Conservation (phyloP, 2,113 vertebrate genomes). For the Deroptyus accipitrinus region DNA sequence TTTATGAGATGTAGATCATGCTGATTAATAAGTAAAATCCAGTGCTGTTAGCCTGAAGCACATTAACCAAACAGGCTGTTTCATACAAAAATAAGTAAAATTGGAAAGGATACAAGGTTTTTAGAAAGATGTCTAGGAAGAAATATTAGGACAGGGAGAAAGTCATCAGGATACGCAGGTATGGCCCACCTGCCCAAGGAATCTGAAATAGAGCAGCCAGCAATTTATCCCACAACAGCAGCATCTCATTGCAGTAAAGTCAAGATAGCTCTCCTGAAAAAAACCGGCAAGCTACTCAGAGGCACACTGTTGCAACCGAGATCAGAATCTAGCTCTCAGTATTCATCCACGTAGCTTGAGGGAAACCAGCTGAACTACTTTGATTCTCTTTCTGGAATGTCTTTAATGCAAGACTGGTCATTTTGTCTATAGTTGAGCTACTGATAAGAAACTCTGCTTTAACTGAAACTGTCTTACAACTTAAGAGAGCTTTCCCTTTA, state of each 20-base stretch:
- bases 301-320: neutral
- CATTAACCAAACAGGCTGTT: neutral
- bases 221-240: neutral
- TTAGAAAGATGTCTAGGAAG: neutral
- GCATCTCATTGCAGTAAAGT: neutral
- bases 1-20: neutral
- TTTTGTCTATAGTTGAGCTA: conserved; percentile 14
- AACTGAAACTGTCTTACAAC: conserved; percentile 18
- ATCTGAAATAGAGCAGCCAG: neutral
- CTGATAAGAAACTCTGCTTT: conserved; percentile 33
- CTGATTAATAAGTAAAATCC: neutral
- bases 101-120: neutral
- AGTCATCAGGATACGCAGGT: neutral
- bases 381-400: conserved; percentile 20
- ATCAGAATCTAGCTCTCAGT: neutral
- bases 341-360: neutral
- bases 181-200: neutral
- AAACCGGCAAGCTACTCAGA: neutral
- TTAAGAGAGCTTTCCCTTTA: conserved; percentile 33
- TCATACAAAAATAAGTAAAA: neutral
- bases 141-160: neutral
- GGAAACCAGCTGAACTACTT: neutral
- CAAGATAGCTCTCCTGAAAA: neutral
- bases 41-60: neutral
- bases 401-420: conserved; percentile 1